Evolutionary conservation across 2,113 vertebrate species (phyloP), one percentile per base, ranked within the genome.

Genomic region (Mystacornis crossleyi): DNA sequence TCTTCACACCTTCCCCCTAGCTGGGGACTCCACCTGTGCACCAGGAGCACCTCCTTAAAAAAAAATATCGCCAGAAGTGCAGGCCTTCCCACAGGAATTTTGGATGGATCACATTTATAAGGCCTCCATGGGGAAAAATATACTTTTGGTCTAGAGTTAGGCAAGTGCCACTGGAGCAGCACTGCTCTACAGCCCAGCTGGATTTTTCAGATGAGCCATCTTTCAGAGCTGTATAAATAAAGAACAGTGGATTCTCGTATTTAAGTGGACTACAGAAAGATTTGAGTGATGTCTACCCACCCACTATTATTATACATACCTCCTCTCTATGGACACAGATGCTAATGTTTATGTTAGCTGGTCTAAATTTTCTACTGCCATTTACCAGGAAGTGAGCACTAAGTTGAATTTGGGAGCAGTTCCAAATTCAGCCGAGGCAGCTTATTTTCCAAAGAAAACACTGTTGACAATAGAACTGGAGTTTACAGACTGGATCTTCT

Each of bases 381-480:
- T 93, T 95, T 67, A 67, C 77, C 31, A 78, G 71, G 55, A 81
- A 92, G 51, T 60, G 40, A 88, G 38, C 64, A 81, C 47, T 66
- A 70, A 89, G 71, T 29, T 80, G 72, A 50, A 67, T 77, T 66
- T 90, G 79, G 88, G 82, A 88, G 38, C 18, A 12, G 38, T 21
- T 93, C 90, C 94, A 92, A 58, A 70, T 86, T 78, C 60, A 88
- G 82, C 40, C 60, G 81, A 74, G 65, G 53, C 21, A 58, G 34
- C 92, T 95, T 90, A 28, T 96, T 92, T 94, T 92, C 81, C 64
- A 83, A 40, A 90, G 66, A 94, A 94, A 93, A 88, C 42, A 73
- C 12, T 36, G 38, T 73, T 81, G 55, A 95, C 94, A 96, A 96
- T 92, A 78, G 74, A 62, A n/a, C 10, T 8, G 7, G 34, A 45